Evolutionary conservation across 2,888 invertebrate genomes (phyloP).

Genomic region (Oxyscelio sp.): DNA sequence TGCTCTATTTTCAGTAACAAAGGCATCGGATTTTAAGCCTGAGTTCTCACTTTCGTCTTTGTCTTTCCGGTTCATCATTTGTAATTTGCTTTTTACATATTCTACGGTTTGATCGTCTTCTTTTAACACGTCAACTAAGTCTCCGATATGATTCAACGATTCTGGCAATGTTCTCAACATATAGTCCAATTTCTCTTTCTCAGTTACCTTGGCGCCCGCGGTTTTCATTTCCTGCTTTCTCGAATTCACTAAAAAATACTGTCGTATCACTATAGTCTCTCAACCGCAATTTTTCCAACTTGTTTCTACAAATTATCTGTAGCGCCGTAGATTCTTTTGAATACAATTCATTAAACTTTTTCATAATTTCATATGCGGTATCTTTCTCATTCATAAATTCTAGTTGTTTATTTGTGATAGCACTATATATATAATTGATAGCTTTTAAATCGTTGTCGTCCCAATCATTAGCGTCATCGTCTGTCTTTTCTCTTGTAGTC

Average conservation of each 20-base stretch:
- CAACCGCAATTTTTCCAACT: constrained; percentile 75
- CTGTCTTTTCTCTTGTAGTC: background rate
- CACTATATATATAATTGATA: constrained; percentile 73
- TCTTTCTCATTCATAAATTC: constrained; percentile 70
- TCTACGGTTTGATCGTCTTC: constrained; percentile 77
- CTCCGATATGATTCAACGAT: constrained; percentile 27
- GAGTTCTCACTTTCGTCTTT: background rate
- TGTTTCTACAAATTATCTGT: constrained; percentile 78
- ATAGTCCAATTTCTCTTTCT: constrained; percentile 43
- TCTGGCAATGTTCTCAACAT: constrained; percentile 35
- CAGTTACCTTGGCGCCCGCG: constrained; percentile 30
- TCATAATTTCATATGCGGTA: constrained; percentile 74
- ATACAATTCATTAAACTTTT: constrained; percentile 77
- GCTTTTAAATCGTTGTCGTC: constrained; percentile 74
- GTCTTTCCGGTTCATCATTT: constrained; percentile 51
- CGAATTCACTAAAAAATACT: constrained; percentile 40
- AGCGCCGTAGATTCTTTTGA: constrained; percentile 76
- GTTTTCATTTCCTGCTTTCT: constrained; percentile 59
- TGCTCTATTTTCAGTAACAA: constrained; percentile 38
- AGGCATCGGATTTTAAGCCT: constrained; percentile 55
- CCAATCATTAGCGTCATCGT: constrained; percentile 67
- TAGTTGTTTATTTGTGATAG: constrained; percentile 70
- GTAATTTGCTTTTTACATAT: constrained; percentile 79
- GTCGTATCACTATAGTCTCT: constrained; percentile 37
- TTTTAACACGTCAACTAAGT: constrained; percentile 62